A percentile compares a stretch with the other conserved stretches of the same genome.
These are phyloP conservation scores for Drepana falcataria DNA, from an alignment of 2,888 invertebrate species.

Conservation along the genomic window DNA sequence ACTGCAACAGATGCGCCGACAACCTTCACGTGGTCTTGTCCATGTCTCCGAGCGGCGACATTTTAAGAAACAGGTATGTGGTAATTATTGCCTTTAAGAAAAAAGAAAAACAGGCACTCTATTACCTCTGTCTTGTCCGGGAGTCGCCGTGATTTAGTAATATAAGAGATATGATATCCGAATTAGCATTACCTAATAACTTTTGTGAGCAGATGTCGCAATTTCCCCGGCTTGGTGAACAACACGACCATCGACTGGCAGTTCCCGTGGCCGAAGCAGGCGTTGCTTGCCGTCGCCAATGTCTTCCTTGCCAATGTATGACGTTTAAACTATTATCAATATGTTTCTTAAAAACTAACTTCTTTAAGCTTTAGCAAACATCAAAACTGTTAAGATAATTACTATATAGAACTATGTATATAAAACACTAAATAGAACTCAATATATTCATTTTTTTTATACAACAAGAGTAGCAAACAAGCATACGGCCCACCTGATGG, in stretches of 20 bases:
- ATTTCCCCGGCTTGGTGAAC: conserved; percentile 94
- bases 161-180: too few species aligned
- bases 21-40: conserved; percentile 94
- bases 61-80: conserved; percentile 83
- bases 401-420: too few species aligned
- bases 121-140: too few species aligned
- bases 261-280: conserved; percentile 95
- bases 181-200: neutral
- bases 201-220: conserved; percentile 80
- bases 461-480: too few species aligned
- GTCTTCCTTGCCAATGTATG: conserved; percentile 88
- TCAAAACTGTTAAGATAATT: too few species aligned
- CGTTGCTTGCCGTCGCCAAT: conserved; percentile 91
- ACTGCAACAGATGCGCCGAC: conserved; percentile 85
- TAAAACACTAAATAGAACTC: too few species aligned
- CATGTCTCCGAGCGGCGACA: conserved; percentile 93
- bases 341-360: neutral
- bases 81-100: neutral
- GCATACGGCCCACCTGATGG: too few species aligned
- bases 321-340: conserved; percentile 11
- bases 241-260: conserved; percentile 96
- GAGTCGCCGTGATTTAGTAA: too few species aligned
- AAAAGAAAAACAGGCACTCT: too few species aligned
- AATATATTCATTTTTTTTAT: too few species aligned
- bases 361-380: too few species aligned